Conservation (phyloP, 1,140 invertebrate genomes). For the Helicorthomorpha holstii region DNA sequence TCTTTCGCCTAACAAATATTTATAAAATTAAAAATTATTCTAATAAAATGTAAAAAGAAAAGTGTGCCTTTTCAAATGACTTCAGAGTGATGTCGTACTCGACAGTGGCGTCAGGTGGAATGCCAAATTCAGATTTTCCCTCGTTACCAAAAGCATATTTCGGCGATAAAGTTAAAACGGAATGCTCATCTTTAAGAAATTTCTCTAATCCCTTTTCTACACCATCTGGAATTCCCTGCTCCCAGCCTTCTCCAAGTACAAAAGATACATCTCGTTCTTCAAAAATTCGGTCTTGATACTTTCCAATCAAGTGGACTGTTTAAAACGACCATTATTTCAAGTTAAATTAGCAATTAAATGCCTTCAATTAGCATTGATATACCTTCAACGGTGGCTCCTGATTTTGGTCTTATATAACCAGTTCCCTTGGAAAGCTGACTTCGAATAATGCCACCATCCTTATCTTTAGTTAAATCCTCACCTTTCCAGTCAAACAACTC, state of each 20-base stretch:
- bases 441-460: slow-evolving; percentile 65
- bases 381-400: slow-evolving; percentile 59
- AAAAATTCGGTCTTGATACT: slow-evolving; percentile 44
- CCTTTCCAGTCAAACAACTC: slow-evolving; percentile 67
- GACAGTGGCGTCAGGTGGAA: slow-evolving; percentile 60
- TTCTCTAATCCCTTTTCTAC: slow-evolving; percentile 68
- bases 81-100: slow-evolving; percentile 65
- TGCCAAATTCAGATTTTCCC: slow-evolving; percentile 49
- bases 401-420: slow-evolving; percentile 49
- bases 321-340: background rate
- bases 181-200: slow-evolving; percentile 66
- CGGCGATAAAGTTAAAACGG: slow-evolving; percentile 51
- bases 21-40: background rate
- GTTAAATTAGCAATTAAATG: background rate
- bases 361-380: slow-evolving; percentile 12
- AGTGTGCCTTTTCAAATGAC: slow-evolving; percentile 52
- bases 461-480: slow-evolving; percentile 68
- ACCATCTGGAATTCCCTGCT: slow-evolving; percentile 54
- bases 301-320: slow-evolving; percentile 62
- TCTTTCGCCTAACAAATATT: slow-evolving; percentile 38
- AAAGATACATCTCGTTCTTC: slow-evolving; percentile 63
- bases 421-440: slow-evolving; percentile 48
- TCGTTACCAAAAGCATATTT: slow-evolving; percentile 62
- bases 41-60: background rate
- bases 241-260: slow-evolving; percentile 64